Base-by-base conservation (phyloP, 1,140 invertebrate species). In the Lerema accius region DNA sequence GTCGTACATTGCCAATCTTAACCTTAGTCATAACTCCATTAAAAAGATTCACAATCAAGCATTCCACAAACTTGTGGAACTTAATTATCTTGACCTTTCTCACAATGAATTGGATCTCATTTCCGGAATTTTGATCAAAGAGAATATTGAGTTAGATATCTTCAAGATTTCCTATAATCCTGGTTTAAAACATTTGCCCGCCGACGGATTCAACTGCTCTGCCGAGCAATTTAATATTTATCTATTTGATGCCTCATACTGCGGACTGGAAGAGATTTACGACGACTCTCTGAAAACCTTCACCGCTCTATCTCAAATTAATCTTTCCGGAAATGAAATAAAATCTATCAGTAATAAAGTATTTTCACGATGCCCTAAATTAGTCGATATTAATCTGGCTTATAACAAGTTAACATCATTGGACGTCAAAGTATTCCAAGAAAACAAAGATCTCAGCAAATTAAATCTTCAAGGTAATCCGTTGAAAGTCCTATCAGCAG, bases 391-490 rank as follows among this genome's bases (percentile, higher is more conserved):
- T 35, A 94, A 95, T 77, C 82, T 96, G 3, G 94, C 95, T n/a
- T 91, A 94, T 63, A 96, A 96, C 69, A 69, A 91, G 40, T 91
- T 96, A 13, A 75, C 78, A 0, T 82, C 83, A 5, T 73, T 96
- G 14, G 91, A 94, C n/a, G 81, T 84, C 1, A 86, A 93, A 46
- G 90, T 94, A 58, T 95, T 96, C 76, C 81, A 88, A 68, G 76
- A 93, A 67, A 94, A 94, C 67, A 91, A 84, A 28, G 91, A 93
- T 37, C 80, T 96, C 48, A 91, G 86, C 4, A 95, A 93, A 81
- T 73, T 96, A 0, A 94, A 92, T 76, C 88, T 96, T 37, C 94
- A 94, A 63, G 93, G 94, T 5, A 96, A 96, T 79, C 93, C 94
- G 3, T 83, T 96, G 37, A 92, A 91, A 63, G 90, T 92, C 9